Evolutionary conservation across 2,888 invertebrate genomes (phyloP), one percentile per base, ranked within the genome.

Genomic region (Drosophila emarginata): DNA sequence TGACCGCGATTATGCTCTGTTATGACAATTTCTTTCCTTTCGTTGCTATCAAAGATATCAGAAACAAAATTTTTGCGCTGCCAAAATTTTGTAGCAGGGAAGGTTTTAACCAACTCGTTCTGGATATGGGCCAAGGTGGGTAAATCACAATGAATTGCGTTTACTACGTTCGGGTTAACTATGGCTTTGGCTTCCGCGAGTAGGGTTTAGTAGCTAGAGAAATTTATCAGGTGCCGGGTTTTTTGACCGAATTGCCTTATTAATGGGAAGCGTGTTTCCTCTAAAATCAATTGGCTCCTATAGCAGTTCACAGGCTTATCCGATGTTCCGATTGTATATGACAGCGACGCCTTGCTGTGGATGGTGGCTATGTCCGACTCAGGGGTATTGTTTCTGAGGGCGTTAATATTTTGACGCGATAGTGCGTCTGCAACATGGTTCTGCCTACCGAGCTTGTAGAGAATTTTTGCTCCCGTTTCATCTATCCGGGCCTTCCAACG

Each of bases 401-500:
- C n/a, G n/a, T n/a, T n/a, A n/a, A n/a, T n/a, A n/a, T n/a, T n/a
- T n/a, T n/a, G n/a, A n/a, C n/a, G n/a, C n/a, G n/a, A n/a, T n/a
- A n/a, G n/a, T n/a, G n/a, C n/a, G n/a, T n/a, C n/a, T n/a, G n/a
- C 5, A 11, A 28, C 4, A 9, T n/a, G 7, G 0, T 52, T 64
- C 28, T 64, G 39, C 9, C 52, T 64, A 1, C 39, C 50, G 4
- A 32, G 50, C 5, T 57, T 57, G n/a, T 57, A 57, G n/a, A 57
- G 15, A 12, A 57, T 2, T 23, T 32, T n/a, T n/a, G n/a, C n/a
- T n/a, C n/a, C n/a, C n/a, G n/a, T n/a, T n/a, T n/a, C n/a, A n/a
- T n/a, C n/a, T n/a, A n/a, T n/a, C n/a, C n/a, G n/a, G n/a, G n/a
- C n/a, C n/a, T 54, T 14, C 23, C 23, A 23, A 4, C 23, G 23